A percentile compares a stretch with the other conserved stretches of the same genome.
Conservation (phyloP, 2,888 invertebrate genomes). For the Nomada ferruginata region DNA sequence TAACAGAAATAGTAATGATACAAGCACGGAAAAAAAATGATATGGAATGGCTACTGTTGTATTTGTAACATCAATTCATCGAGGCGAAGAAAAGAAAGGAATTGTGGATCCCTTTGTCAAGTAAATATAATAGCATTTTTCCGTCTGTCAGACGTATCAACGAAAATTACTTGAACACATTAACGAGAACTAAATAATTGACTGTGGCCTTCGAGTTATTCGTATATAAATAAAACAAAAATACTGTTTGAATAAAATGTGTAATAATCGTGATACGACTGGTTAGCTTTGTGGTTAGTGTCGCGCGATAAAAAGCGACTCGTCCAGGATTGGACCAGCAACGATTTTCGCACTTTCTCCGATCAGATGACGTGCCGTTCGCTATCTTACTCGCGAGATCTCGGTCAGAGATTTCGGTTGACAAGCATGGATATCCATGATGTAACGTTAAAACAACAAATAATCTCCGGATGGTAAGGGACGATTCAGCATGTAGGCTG, state of each 20-base stretch:
- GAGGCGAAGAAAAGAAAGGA: background rate
- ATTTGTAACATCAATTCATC: slow-evolving; percentile 16
- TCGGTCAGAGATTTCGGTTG: slow-evolving; percentile 56
- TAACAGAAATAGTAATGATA: background rate
- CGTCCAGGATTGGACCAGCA: slow-evolving; percentile 55
- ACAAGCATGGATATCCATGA: slow-evolving; percentile 54
- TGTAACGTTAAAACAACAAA: slow-evolving; percentile 53
- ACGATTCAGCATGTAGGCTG: slow-evolving; percentile 13
- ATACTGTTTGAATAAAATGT: slow-evolving; percentile 2
- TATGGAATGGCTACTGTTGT: background rate
- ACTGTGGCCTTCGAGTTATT: background rate
- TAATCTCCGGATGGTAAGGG: slow-evolving; percentile 21
- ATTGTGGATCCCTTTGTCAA: background rate
- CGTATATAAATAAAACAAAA: background rate
- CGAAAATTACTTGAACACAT: background rate
- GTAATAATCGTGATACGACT: slow-evolving; percentile 34
- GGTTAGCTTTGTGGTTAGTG: slow-evolving; percentile 40
- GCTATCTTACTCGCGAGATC: slow-evolving; percentile 55
- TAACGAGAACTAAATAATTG: background rate
- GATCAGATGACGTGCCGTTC: slow-evolving; percentile 61
- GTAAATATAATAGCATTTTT: background rate
- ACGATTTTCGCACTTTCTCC: slow-evolving; percentile 71
- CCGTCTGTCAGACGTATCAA: background rate
- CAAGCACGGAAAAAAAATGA: background rate
- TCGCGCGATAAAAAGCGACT: slow-evolving; percentile 26